Evolutionary conservation across 2,888 invertebrate species (phyloP).

Genomic region (Biston betularia): DNA sequence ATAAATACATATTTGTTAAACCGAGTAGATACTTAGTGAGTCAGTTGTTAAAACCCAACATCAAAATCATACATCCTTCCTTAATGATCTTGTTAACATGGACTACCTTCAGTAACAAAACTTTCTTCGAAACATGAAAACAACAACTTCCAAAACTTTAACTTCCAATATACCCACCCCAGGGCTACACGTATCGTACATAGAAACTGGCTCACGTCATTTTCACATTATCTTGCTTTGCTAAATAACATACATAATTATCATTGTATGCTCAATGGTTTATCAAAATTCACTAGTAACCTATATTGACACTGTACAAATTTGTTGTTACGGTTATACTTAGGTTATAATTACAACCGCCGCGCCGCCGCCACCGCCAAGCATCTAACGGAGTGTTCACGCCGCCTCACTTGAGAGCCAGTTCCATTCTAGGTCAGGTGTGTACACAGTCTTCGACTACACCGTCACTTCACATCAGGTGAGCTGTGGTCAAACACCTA

Average conservation of each 20-base stretch:
- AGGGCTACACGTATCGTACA: conserved; percentile 8
- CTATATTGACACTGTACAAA: background rate
- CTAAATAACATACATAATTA: background rate
- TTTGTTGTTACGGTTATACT: conserved; percentile 7
- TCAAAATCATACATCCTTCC: conserved; percentile 5
- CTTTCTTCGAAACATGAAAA: conserved; percentile 16
- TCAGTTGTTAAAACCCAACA: background rate
- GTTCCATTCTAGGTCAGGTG: too few relatives aligned
- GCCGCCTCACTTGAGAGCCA: too few relatives aligned
- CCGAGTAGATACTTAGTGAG: background rate
- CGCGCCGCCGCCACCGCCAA: too few relatives aligned
- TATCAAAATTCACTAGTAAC: conserved; percentile 12
- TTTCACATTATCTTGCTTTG: conserved; percentile 10
- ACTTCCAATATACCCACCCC: conserved; percentile 10
- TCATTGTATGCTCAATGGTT: background rate
- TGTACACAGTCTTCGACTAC: too few relatives aligned
- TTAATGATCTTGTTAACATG: conserved; percentile 15
- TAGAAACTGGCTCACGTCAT: background rate
- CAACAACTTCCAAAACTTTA: conserved; percentile 22
- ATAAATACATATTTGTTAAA: background rate
- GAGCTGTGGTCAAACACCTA: too few relatives aligned
- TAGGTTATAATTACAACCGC: background rate
- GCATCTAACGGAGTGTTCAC: too few relatives aligned
- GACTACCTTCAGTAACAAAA: conserved; percentile 1
- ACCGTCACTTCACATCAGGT: too few relatives aligned